Conservation (phyloP, 2,888 invertebrate genomes). For the Orthosia gothica region DNA sequence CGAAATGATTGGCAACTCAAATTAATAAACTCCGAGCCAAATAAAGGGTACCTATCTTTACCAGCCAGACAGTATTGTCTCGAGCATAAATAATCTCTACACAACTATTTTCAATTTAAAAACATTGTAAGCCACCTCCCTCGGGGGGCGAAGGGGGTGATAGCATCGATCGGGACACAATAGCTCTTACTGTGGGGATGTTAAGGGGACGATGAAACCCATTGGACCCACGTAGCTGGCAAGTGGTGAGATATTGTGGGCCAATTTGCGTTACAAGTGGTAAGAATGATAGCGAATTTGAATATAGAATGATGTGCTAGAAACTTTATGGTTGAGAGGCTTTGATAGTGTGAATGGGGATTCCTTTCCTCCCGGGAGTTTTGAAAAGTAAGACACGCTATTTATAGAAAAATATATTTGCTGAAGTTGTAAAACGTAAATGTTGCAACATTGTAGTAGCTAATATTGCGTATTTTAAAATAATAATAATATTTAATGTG, state of each 20-base stretch:
- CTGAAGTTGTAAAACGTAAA: background rate
- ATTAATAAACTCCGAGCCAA: slow-evolving; percentile 40
- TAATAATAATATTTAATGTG: too few relatives aligned
- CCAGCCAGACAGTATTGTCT: slow-evolving; percentile 58
- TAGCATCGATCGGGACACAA: slow-evolving; percentile 72
- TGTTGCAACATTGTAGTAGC: background rate
- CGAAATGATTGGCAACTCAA: slow-evolving; percentile 38
- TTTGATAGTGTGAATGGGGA: slow-evolving; percentile 1
- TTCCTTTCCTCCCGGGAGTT: slow-evolving; percentile 6
- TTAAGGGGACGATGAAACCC: slow-evolving; percentile 51
- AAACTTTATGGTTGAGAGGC: slow-evolving; percentile 18
- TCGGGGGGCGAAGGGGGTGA: slow-evolving; percentile 28
- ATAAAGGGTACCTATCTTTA: slow-evolving; percentile 57
- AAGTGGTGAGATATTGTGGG: slow-evolving; percentile 58
- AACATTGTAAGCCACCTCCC: slow-evolving; percentile 53
- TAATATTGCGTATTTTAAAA: background rate
- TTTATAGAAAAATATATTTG: background rate
- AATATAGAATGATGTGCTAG: slow-evolving; percentile 44
- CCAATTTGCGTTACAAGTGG: slow-evolving; percentile 50
- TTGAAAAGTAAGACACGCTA: background rate
- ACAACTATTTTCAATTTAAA: slow-evolving; percentile 71
- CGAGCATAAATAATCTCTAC: slow-evolving; percentile 60
- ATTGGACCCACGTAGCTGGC: slow-evolving; percentile 42
- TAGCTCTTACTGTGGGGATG: slow-evolving; percentile 59
- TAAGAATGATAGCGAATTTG: slow-evolving; percentile 54